A percentile compares a stretch with the other conserved stretches of the same genome.
Conservation (phyloP, 2,888 invertebrate genomes). For the Dorcus parallelipipedus region DNA sequence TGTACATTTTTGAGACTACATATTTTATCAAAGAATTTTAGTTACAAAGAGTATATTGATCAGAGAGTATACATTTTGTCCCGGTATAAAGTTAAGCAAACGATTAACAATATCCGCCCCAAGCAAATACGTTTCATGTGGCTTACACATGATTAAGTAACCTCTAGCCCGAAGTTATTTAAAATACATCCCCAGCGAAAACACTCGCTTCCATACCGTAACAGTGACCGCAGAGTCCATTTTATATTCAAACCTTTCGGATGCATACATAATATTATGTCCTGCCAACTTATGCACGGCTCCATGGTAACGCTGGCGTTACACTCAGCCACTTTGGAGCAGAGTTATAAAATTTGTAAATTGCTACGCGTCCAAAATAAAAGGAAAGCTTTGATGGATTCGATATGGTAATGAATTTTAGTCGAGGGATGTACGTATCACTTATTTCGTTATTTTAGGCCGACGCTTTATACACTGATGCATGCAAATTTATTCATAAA, state of each 20-base stretch:
- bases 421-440: neutral
- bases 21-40: too few relatives aligned
- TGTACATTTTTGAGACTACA: too few relatives aligned
- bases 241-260: conserved; percentile 30
- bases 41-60: too few relatives aligned
- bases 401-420: neutral
- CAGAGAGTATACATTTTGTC: too few relatives aligned
- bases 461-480: neutral
- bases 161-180: conserved; percentile 11
- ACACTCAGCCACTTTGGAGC: conserved; percentile 7
- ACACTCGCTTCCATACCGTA: conserved; percentile 16
- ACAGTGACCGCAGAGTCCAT: conserved; percentile 25
- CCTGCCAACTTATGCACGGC: conserved; percentile 24
- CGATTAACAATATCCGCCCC: too few relatives aligned
- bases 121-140: neutral
- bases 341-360: conserved; percentile 33
- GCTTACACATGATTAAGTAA: neutral
- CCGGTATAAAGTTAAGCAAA: too few relatives aligned
- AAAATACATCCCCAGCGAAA: conserved; percentile 8
- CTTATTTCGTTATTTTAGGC: neutral
- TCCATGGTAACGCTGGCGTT: conserved; percentile 25
- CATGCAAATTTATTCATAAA: too few relatives aligned
- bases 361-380: conserved; percentile 24
- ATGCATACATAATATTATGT: conserved; percentile 28
- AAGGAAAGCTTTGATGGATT: neutral